These are phyloP conservation scores for Poecilia velifera DNA, from an alignment of 2,797 vertebrate genomes.

Conservation along the genomic window DNA sequence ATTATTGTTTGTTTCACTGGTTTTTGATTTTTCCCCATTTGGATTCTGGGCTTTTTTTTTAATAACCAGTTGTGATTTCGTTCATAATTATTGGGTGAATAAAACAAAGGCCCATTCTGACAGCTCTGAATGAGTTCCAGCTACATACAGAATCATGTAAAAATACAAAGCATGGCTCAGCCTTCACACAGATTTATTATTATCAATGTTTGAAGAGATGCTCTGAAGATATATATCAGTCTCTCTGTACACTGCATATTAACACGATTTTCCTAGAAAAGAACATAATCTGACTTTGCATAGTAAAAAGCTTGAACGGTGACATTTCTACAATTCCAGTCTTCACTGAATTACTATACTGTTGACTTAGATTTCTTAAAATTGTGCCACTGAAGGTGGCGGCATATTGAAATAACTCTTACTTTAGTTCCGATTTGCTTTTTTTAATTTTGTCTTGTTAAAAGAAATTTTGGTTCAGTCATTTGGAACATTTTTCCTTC, in stretches of 20 bases:
- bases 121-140: not conserved
- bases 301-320: not conserved
- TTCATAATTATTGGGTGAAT: not conserved
- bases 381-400: not conserved
- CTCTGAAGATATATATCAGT: not conserved
- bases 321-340: not conserved
- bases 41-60: not conserved
- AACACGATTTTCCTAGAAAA: not conserved
- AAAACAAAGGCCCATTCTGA: not conserved
- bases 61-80: not conserved
- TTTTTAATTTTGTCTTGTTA: not conserved
- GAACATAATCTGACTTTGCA: not conserved
- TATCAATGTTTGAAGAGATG: not conserved
- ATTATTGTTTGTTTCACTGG: not conserved
- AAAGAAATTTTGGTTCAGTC: not conserved
- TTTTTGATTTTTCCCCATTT: not conserved
- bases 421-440: not conserved
- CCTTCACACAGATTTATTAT: not conserved
- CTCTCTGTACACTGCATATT: not conserved
- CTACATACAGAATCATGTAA: not conserved
- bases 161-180: not conserved
- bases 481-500: not conserved
- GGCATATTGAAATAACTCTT: not conserved
- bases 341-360: not conserved
- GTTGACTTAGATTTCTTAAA: not conserved